phyloP scores from a whole-genome alignment of 2,888 invertebrate genomes.

The Pyrrhosoma nymphula region DNA sequence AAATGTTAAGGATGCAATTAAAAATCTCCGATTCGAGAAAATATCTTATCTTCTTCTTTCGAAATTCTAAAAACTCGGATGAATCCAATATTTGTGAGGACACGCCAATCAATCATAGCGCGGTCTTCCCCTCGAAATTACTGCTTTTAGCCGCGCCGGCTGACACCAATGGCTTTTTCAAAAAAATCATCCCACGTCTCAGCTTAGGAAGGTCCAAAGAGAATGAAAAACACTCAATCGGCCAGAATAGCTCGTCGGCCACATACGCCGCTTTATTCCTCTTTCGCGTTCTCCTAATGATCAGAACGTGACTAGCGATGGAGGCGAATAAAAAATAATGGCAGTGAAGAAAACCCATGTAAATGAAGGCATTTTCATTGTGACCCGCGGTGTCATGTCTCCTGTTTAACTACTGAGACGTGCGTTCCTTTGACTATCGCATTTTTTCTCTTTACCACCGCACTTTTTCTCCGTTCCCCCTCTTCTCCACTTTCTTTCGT shows the following conservation, averaged over 20 bases:
- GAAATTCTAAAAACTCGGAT: background rate
- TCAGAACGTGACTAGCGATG: slow-evolving; percentile 32
- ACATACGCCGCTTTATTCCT: background rate
- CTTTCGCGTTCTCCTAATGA: slow-evolving; percentile 33
- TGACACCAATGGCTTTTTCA: slow-evolving; percentile 32
- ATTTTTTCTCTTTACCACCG: background rate
- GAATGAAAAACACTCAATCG: slow-evolving; percentile 36
- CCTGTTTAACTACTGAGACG: slow-evolving; percentile 31
- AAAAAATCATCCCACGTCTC: slow-evolving; percentile 23
- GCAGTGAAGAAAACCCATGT: slow-evolving; percentile 49
- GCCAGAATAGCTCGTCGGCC: slow-evolving; percentile 28
- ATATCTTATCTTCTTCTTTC: background rate
- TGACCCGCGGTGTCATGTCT: slow-evolving; percentile 19
- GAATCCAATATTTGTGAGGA: background rate
- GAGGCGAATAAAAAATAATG: slow-evolving; percentile 55
- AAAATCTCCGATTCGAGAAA: too few relatives aligned
- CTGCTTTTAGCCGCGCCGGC: slow-evolving; percentile 14
- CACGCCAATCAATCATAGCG: slow-evolving; percentile 10
- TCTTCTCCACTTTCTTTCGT: background rate
- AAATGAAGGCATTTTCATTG: slow-evolving; percentile 59
- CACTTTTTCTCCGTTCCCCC: background rate
- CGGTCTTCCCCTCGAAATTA: background rate
- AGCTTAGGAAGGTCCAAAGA: background rate
- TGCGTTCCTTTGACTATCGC: background rate
- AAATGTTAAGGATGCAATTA: too few relatives aligned